A percentile compares a stretch with the other conserved stretches of the same genome.
These are phyloP conservation scores for Pao palembangensis DNA, from an alignment of 2,113 vertebrate genomes.

Conservation along the genomic window DNA sequence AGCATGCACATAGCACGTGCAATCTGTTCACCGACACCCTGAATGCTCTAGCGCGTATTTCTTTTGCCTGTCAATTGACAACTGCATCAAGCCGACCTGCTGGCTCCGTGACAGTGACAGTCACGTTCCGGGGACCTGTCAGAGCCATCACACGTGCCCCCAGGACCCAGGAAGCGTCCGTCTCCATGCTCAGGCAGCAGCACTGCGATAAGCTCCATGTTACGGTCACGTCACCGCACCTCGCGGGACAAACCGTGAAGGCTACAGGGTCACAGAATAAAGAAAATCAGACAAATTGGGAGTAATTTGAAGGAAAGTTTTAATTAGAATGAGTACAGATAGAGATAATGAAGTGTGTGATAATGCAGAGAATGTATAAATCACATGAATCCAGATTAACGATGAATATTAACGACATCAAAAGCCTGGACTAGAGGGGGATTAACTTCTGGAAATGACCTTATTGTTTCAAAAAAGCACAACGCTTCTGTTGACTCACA, in stretches of 20 bases:
- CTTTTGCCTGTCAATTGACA: conserved; percentile 30
- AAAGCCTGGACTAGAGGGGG: conserved; percentile 4
- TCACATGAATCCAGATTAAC: conserved; percentile 7
- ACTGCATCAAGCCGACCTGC: conserved; percentile 32
- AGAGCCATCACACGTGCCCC: conserved; percentile 45
- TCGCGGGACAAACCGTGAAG: conserved; percentile 20
- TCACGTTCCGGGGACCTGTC: conserved; percentile 57
- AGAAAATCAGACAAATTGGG: conserved; percentile 19
- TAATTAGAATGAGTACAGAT: conserved; percentile 9
- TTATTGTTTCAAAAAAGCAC: not conserved
- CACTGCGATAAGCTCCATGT: conserved; percentile 59
- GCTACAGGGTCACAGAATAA: conserved; percentile 34
- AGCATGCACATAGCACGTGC: not conserved
- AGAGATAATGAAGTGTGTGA: conserved; percentile 11
- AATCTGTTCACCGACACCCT: conserved; percentile 10
- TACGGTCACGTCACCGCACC: conserved; percentile 39
- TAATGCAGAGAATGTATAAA: conserved; percentile 4
- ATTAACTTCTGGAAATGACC: conserved; percentile 4
- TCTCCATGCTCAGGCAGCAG: conserved; percentile 53
- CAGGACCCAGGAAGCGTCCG: conserved; percentile 39
- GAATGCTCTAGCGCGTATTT: not conserved
- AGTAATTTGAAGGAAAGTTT: conserved; percentile 30
- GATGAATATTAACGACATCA: conserved; percentile 11
- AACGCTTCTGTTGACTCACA: not conserved
- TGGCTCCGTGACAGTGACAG: conserved; percentile 47